Conservation (phyloP, 2,113 vertebrate species). For the Oplegnathus fasciatus region DNA sequence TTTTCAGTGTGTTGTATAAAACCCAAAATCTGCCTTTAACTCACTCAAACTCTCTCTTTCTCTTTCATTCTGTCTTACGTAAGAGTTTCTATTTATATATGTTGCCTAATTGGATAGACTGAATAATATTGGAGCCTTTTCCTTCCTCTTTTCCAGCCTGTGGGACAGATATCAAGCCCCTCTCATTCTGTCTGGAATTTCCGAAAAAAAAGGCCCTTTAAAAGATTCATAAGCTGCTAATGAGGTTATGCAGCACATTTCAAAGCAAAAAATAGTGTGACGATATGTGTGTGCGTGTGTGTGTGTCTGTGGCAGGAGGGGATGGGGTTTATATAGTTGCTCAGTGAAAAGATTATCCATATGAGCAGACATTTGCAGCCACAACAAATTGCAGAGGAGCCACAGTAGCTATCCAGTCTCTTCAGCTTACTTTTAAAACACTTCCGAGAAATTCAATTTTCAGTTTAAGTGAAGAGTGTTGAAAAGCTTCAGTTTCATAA, state of each 20-base stretch:
- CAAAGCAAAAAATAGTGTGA: constrained; percentile 56
- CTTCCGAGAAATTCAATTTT: not conserved
- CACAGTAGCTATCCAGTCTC: not conserved
- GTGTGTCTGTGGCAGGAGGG: constrained; percentile 8
- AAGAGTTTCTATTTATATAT: constrained; percentile 74
- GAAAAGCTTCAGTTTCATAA: not conserved
- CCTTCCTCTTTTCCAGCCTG: constrained; percentile 54
- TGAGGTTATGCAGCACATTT: constrained; percentile 70
- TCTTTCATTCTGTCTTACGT: constrained; percentile 42
- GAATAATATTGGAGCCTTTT: constrained; percentile 60
- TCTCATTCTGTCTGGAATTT: constrained; percentile 67
- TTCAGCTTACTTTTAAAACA: constrained; percentile 20
- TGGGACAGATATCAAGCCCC: constrained; percentile 50
- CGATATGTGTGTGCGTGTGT: not conserved
- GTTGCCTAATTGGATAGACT: constrained; percentile 71
- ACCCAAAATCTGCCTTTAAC: constrained; percentile 37
- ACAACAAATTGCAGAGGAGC: constrained; percentile 24
- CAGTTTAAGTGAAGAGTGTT: not conserved
- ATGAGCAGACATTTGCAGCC: constrained; percentile 28
- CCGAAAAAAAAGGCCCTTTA: constrained; percentile 34
- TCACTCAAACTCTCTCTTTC: constrained; percentile 37
- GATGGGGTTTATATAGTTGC: constrained; percentile 24
- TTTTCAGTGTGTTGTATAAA: constrained; percentile 8
- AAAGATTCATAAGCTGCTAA: constrained; percentile 81
- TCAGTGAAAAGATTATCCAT: constrained; percentile 36